Base-by-base conservation (phyloP, 2,113 vertebrate species). In the Nyctereutes procyonoides region DNA sequence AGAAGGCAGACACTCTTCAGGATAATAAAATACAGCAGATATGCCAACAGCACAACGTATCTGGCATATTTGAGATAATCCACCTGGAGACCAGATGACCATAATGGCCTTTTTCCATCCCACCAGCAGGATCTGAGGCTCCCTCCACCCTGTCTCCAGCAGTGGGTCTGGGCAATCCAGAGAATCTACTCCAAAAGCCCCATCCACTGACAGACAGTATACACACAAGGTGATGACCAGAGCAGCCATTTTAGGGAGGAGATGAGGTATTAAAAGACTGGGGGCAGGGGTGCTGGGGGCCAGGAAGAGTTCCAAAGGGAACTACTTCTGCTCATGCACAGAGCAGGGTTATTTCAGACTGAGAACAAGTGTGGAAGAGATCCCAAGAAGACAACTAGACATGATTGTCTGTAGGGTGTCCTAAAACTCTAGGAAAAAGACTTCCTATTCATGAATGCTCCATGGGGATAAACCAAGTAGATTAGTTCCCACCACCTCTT, bases 41-140 rank as follows among this genome's bases (percentile, higher is more conserved):
- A 19, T 1, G 95, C 94, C 94, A 90, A 71, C 30, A 63, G 62
- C 93, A 8, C 22, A 5, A 20, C 62, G 26, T 28, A 35, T 3
- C 87, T 90, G 87, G 71, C 60, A 2, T 28, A 43, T 58, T 53
- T 74, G 17, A 63, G 79, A 58, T 32, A 79, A 74, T 32, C 87
- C 97, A 96, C 97, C 95, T 98, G 97, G 92, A 96, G 43, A 79
- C 96, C 97, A 97, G 94, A 97, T 95, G 97, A 79, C 83, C 67
- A 2, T 3, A 9, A 60, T 62, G 73, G 94, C 83, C 83, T 56
- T n/a, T 24, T 62, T 74, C 85, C 43, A 60, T 48, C 56, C 60
- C 53, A 38, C 77, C 55, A 24, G 13, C 55, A 5, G 77, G 55
- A 24, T 67, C 28, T 30, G 79, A 63, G 65, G 84, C 35, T 55